Conservation (phyloP, 2,797 vertebrate species). For the Microctenopoma stevenorrisi region DNA sequence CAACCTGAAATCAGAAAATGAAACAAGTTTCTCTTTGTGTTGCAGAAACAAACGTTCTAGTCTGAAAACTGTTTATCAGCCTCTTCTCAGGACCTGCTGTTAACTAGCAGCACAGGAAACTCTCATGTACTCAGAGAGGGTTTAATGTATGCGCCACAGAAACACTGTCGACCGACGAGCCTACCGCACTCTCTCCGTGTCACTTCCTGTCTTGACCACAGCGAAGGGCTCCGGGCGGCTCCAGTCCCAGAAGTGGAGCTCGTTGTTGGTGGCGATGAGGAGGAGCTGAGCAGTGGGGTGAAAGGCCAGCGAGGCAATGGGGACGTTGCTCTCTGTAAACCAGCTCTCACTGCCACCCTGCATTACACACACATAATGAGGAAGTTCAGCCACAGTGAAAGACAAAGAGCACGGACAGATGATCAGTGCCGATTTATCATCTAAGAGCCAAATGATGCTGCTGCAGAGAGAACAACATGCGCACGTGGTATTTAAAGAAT, state of each 20-base stretch:
- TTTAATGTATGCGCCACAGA: neutral
- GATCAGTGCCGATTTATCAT: no score
- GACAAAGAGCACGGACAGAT: no score
- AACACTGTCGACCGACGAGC: neutral
- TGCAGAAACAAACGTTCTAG: no score
- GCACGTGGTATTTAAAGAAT: no score
- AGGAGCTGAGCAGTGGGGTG: constrained; percentile 98
- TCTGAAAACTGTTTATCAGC: no score
- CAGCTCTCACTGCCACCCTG: constrained; percentile 99
- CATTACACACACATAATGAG: neutral
- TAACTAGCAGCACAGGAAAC: no score
- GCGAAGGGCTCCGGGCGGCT: constrained; percentile 97
- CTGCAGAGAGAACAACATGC: no score
- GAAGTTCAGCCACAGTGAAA: no score
- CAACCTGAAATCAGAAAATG: constrained; percentile 85
- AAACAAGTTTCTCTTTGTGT: neutral
- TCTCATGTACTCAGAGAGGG: no score
- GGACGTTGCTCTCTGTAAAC: constrained; percentile 98
- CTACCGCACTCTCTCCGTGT: constrained; percentile 96
- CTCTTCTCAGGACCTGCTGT: no score
- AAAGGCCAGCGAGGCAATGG: constrained; percentile 97
- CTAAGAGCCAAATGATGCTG: no score
- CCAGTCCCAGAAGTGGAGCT: constrained; percentile 99
- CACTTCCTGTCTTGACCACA: constrained; percentile 96
- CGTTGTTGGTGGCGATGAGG: constrained; percentile 97